Evolutionary conservation across 1,140 invertebrate species (phyloP), one percentile per base, ranked within the genome.

Genomic region (Drosophila ercepeae): DNA sequence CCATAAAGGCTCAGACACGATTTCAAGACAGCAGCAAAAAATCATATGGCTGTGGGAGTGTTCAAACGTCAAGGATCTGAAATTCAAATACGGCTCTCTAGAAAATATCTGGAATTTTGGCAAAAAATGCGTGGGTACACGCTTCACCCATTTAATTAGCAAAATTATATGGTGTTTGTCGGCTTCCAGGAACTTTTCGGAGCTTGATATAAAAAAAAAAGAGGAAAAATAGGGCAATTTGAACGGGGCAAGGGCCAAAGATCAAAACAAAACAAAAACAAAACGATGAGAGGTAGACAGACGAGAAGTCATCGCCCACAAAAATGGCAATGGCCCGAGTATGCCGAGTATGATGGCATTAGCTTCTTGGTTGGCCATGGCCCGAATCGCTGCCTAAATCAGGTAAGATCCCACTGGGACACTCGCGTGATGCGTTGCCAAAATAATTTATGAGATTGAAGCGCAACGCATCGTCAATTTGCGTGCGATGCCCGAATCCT

Each of bases 391-490:
- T 54, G 57, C 51, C 81, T 48, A 86, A 77, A 86, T 81, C 82
- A 86, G 81, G 81, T 81, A 86, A 74, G 52, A 75, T 57, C 72
- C 45, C 53, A 75, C 72, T 75, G 78, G 72, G 77, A 74, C 60
- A 65, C 70, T 89, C 63, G 86, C 86, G 86, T 89, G 86, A 89
- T 89, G 79, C 86, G 86, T 89, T 89, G 86, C 86, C 77, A 89
- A 89, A 86, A 89, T 89, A 89, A 89, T 89, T 89, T 89, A 89
- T 89, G 79, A 78, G 79, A 81, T 78, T 84, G 64, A 81, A 78
- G 65, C 84, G 55, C 71, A 88, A 82, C 74, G 78, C 78, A 82
- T 86, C 77, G 83, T 75, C 77, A 89, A 81, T 89, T 89, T 89
- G 86, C 86, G 86, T 89, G 86, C 53, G 75, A 50, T 68, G 71